Evolutionary conservation across 1,140 invertebrate genomes (phyloP).

Genomic region (Batillaria attramentaria): DNA sequence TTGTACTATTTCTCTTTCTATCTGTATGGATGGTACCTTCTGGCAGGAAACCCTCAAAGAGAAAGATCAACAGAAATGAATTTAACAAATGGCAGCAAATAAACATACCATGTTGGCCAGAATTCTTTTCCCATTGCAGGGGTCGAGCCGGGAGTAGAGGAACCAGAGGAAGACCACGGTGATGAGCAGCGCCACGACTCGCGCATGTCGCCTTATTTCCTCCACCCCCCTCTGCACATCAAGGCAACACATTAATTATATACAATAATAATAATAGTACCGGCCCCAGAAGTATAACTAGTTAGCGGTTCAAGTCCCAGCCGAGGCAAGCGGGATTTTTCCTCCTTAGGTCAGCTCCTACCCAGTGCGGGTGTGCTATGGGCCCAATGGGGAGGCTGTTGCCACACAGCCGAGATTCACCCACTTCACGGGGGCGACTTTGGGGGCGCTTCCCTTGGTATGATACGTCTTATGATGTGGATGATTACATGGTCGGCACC

Average conservation of each 20-base stretch:
- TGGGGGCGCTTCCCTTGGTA: too few species aligned
- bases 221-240: conserved; percentile 19
- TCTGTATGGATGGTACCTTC: not conserved
- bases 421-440: too few species aligned
- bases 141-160: conserved; percentile 12
- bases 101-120: conserved; percentile 19
- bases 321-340: not conserved
- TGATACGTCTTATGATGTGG: too few species aligned
- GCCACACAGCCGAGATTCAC: not conserved
- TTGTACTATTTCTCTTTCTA: not conserved
- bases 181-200: not conserved
- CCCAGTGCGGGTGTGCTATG: too few species aligned
- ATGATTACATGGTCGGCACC: too few species aligned
- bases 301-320: not conserved
- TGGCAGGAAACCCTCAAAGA: not conserved
- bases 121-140: conserved; percentile 22
- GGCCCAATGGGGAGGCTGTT: not conserved
- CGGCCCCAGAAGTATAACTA: not conserved
- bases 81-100: not conserved
- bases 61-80: not conserved
- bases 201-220: conserved; percentile 6
- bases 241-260: not conserved
- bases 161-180: not conserved
- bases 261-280: not conserved
- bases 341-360: not conserved